Evolutionary conservation across 2,113 vertebrate species (phyloP).

Genomic region (Tupaia chinensis): DNA sequence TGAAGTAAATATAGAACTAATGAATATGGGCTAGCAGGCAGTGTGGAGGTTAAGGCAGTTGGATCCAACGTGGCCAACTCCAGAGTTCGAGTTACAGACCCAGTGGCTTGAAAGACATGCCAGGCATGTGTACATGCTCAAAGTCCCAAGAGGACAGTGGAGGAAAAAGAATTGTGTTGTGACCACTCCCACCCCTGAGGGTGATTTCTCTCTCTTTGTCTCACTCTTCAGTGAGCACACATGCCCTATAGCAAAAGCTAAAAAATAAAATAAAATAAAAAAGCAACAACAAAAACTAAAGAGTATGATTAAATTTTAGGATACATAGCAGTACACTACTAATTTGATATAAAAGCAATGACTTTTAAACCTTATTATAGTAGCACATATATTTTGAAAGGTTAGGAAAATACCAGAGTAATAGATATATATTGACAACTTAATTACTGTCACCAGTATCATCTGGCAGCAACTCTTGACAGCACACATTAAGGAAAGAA

Average conservation of each 20-base stretch:
- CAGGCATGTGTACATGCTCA: too few relatives aligned
- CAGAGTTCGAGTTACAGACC: too few relatives aligned
- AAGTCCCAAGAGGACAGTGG: too few relatives aligned
- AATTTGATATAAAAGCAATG: neutral
- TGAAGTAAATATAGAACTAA: neutral
- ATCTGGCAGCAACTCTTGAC: neutral
- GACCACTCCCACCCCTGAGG: too few relatives aligned
- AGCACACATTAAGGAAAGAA: neutral
- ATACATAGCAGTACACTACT: neutral
- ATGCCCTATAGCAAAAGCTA: too few relatives aligned
- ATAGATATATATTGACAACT: neutral
- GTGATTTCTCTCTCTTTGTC: too few relatives aligned
- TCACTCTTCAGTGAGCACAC: too few relatives aligned
- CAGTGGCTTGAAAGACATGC: too few relatives aligned
- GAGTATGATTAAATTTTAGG: neutral
- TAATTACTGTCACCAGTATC: neutral
- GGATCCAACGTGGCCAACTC: too few relatives aligned
- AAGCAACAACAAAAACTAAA: neutral
- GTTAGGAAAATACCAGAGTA: neutral
- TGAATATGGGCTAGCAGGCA: neutral
- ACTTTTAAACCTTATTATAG: conserved; percentile 2
- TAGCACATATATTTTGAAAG: neutral
- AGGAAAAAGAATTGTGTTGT: too few relatives aligned
- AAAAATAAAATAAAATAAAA: too few relatives aligned
- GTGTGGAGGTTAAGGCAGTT: too few relatives aligned